A percentile compares a stretch with the other conserved stretches of the same genome.
Evolutionary conservation across 2,113 vertebrate genomes (phyloP).

Genomic region (Recurvirostra avosetta): DNA sequence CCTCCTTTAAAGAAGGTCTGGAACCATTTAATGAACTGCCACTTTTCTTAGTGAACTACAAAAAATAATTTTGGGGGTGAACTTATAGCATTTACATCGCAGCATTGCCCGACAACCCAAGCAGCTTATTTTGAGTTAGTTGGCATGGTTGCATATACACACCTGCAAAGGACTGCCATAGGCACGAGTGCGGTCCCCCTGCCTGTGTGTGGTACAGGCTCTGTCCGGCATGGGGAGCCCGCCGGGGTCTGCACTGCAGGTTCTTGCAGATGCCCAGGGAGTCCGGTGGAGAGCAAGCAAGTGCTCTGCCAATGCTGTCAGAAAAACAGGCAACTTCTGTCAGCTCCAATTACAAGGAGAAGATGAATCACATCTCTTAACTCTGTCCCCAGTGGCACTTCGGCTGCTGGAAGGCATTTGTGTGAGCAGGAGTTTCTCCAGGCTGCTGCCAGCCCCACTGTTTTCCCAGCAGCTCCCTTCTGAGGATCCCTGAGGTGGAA

Average conservation of each 20-base stretch:
- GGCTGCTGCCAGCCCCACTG: neutral
- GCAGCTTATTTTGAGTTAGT: neutral
- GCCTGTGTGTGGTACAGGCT: too few species aligned
- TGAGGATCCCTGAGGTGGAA: neutral
- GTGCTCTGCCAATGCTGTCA: neutral
- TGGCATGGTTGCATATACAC: neutral
- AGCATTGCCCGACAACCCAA: fast-evolving
- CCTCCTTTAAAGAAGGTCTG: neutral
- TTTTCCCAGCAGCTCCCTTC: neutral
- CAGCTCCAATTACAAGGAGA: conserved; percentile 22
- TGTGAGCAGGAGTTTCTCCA: neutral
- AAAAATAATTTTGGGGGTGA: neutral
- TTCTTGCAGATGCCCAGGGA: neutral
- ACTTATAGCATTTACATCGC: neutral
- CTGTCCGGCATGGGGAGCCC: fast-evolving
- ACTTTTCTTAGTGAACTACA: neutral
- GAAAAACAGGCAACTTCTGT: conserved; percentile 15
- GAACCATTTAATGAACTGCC: neutral
- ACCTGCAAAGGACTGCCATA: neutral
- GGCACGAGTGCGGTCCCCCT: fast-evolving
- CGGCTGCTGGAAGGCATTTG: neutral
- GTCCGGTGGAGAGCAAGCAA: neutral
- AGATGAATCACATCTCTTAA: conserved; percentile 18
- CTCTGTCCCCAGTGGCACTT: neutral
- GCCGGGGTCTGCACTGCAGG: fast-evolving